Evolutionary conservation across 1,140 invertebrate genomes (phyloP).

Genomic region (Aphelinus atriplicis): DNA sequence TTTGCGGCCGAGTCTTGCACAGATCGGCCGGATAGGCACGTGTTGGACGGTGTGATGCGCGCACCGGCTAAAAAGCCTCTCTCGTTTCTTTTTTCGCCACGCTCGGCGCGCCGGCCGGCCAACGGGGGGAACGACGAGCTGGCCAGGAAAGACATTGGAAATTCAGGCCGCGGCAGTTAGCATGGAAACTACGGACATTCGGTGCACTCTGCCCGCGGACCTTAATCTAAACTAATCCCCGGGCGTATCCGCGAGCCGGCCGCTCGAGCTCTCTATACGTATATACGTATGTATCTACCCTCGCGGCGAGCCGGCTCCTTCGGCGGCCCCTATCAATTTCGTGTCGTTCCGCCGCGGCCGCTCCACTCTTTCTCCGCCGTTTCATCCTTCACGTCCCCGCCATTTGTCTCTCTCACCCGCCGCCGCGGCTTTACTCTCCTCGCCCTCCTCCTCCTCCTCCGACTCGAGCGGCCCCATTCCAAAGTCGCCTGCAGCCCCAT

Average conservation of each 20-base stretch:
- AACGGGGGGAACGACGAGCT: background rate
- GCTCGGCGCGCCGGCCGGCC: background rate
- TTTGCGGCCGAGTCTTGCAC: too few relatives aligned
- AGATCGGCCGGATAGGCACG: background rate
- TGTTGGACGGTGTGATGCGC: background rate
- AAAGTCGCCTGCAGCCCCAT: background rate
- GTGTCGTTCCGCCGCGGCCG: background rate
- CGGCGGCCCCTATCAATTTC: constrained; percentile 29
- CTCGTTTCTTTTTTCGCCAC: background rate
- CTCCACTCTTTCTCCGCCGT: constrained; percentile 1
- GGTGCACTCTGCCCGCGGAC: constrained; percentile 14
- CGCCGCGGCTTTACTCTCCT: too few relatives aligned
- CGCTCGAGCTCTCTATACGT: constrained; percentile 23
- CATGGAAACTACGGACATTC: constrained; percentile 30
- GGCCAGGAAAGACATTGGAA: constrained; percentile 22
- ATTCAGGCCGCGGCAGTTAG: constrained; percentile 34
- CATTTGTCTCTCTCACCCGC: constrained; percentile 16
- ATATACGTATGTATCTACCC: background rate
- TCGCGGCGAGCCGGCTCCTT: background rate
- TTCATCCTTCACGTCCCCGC: constrained; percentile 22
- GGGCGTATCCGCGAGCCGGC: constrained; percentile 2
- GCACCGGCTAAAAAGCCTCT: background rate
- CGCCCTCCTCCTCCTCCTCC: too few relatives aligned
- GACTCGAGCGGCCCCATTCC: too few relatives aligned
- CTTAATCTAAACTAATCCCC: constrained; percentile 39